A percentile compares a stretch with the other conserved stretches of the same genome.
Conservation (phyloP, 2,113 vertebrate genomes). For the Steatornis caripensis region DNA sequence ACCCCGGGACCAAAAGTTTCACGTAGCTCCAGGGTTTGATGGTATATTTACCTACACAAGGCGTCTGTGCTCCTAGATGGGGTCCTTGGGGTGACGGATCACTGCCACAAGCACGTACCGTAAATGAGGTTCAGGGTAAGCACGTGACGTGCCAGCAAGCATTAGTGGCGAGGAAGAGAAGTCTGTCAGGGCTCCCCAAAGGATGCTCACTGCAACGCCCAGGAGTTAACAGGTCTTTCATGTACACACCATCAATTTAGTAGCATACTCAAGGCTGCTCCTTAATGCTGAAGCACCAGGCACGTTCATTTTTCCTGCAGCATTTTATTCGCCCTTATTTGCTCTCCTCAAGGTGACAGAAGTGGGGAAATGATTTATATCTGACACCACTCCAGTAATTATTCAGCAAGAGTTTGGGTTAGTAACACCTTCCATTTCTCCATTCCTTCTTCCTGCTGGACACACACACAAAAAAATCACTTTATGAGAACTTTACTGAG, state of each 20-base stretch:
- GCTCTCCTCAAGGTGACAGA: background rate
- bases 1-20: fast-evolving
- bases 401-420: background rate
- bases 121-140: background rate
- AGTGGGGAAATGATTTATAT: background rate
- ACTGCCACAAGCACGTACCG: background rate
- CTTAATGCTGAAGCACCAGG: background rate
- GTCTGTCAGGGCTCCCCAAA: background rate
- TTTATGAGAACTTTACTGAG: background rate
- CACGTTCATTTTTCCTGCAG: background rate
- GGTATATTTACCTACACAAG: background rate
- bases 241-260: background rate
- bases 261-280: background rate
- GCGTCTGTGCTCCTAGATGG: fast-evolving
- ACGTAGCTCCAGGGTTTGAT: fast-evolving
- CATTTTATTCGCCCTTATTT: background rate
- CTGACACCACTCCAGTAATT: background rate
- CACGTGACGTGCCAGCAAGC: fast-evolving
- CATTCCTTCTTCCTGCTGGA: background rate
- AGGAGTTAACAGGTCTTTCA: fast-evolving
- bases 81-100: background rate
- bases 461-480: background rate
- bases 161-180: fast-evolving
- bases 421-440: background rate
- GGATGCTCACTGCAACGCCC: fast-evolving